Evolutionary conservation across 2,888 invertebrate genomes (phyloP).

Genomic region (Chaetogeoica ovagalla): DNA sequence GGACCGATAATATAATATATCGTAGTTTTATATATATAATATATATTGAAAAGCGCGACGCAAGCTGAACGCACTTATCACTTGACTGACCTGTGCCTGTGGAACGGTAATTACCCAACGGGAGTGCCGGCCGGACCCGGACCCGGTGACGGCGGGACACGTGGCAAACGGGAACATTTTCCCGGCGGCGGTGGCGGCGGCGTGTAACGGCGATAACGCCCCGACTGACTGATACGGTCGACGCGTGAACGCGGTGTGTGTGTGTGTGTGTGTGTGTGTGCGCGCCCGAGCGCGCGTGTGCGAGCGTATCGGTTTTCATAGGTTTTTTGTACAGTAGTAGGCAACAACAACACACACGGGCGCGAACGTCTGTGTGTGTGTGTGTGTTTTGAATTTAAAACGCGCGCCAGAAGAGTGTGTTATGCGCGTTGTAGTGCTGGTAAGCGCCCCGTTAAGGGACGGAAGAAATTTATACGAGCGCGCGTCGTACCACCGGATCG

Average conservation of each 20-base stretch:
- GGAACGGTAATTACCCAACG: slow-evolving; percentile 28
- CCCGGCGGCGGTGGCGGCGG: slow-evolving; percentile 1
- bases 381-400: not conserved
- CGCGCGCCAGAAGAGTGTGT: not conserved
- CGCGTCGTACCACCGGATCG: not conserved
- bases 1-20: too few species aligned
- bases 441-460: too few species aligned
- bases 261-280: not conserved
- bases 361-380: not conserved
- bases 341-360: too few species aligned
- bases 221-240: slow-evolving; percentile 32
- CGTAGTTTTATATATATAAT: too few species aligned
- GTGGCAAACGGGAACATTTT: slow-evolving; percentile 49
- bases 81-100: not conserved
- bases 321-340: not conserved
- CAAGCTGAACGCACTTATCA: too few species aligned
- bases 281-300: not conserved
- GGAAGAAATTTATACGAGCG: not conserved
- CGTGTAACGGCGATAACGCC: slow-evolving; percentile 19
- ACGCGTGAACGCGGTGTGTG: slow-evolving; percentile 8
- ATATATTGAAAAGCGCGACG: not conserved
- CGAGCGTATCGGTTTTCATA: not conserved
- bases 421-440: too few species aligned
- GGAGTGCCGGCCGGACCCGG: slow-evolving; percentile 9
- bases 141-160: slow-evolving; percentile 36